Evolutionary conservation across 2,888 invertebrate species (phyloP).

Genomic region (Heteromyza rotundicornis): DNA sequence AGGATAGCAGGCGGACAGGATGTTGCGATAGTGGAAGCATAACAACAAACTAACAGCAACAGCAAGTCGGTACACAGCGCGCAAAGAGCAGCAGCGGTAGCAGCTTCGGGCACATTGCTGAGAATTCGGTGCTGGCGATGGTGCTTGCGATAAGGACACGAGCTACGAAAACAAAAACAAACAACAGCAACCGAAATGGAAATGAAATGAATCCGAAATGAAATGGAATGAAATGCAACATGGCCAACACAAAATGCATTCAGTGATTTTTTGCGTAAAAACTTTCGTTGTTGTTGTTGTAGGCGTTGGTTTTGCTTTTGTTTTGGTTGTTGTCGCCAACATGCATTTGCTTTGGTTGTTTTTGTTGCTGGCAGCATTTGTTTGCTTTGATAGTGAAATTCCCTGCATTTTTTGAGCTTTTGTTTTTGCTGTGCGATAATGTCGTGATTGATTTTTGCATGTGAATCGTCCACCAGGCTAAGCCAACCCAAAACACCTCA

Average conservation of each 20-base stretch:
- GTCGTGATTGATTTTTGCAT: neutral
- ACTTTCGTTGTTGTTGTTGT: neutral
- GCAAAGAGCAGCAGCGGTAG: slow-evolving; percentile 21
- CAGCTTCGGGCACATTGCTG: slow-evolving; percentile 30
- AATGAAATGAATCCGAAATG: neutral
- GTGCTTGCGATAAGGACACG: no score
- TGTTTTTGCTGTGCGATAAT: neutral
- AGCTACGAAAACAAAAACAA: no score
- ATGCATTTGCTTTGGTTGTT: neutral
- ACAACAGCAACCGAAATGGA: neutral
- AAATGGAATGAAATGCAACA: neutral
- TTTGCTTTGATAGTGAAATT: no score
- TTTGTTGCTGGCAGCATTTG: neutral
- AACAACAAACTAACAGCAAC: neutral
- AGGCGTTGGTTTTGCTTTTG: neutral
- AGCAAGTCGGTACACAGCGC: no score
- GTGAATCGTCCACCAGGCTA: slow-evolving; percentile 25
- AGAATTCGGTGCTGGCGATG: no score
- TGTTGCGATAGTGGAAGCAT: neutral
- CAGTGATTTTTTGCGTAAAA: neutral
- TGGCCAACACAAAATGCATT: neutral
- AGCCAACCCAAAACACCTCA: no score
- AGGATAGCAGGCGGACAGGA: slow-evolving; percentile 6
- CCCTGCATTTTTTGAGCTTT: neutral
- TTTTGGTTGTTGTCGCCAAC: neutral